A percentile compares a stretch with the other conserved stretches of the same genome.
Conservation (phyloP, 2,113 vertebrate species). For the Poecile atricapillus region DNA sequence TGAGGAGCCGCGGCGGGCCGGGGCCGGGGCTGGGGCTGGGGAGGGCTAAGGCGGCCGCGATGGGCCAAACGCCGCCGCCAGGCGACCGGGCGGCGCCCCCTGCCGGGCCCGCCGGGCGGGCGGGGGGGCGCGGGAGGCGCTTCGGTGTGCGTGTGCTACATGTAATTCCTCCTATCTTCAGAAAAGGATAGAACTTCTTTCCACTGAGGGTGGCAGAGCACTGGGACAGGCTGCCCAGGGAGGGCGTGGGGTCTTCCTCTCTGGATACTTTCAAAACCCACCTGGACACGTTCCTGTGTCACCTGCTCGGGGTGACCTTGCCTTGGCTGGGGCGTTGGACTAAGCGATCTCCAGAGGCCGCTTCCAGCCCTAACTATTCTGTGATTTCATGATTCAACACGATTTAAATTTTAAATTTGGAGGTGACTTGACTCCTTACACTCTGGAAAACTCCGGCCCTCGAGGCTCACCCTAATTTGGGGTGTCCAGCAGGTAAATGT, state of each 20-base stretch:
- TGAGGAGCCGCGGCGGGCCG: background rate
- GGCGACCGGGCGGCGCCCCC: conserved; percentile 13
- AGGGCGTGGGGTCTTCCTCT: background rate
- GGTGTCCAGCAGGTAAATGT: accelerated
- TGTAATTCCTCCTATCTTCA: background rate
- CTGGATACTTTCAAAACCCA: background rate
- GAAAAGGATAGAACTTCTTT: accelerated
- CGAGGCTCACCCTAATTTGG: background rate
- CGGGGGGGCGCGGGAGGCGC: background rate
- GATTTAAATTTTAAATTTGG: background rate
- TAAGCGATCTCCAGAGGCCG: background rate
- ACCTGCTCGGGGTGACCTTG: background rate
- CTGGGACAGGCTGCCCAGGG: background rate
- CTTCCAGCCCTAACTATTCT: background rate
- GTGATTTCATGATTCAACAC: background rate
- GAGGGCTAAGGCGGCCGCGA: conserved; percentile 35
- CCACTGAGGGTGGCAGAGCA: accelerated
- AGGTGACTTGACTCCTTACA: background rate
- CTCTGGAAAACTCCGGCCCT: background rate
- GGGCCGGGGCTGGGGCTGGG: background rate
- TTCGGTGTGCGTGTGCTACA: accelerated
- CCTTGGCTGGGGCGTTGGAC: background rate
- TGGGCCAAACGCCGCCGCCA: conserved; percentile 3
- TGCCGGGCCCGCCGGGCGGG: background rate
- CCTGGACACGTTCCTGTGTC: background rate